Evolutionary conservation across 2,113 vertebrate genomes (phyloP).

Genomic region (Melanostigma gelatinosum): DNA sequence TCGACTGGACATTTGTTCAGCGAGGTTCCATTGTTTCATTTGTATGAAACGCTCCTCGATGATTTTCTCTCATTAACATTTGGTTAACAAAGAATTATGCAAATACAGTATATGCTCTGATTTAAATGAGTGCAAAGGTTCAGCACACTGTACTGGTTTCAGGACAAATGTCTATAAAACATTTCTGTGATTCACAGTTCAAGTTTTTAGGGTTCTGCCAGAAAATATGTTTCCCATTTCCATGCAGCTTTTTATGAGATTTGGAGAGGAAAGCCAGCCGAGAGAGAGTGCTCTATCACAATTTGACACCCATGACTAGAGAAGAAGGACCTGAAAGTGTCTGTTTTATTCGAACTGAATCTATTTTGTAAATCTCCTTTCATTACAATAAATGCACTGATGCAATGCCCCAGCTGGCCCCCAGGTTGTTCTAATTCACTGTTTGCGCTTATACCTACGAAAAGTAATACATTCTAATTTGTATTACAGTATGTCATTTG

Average conservation of each 20-base stretch:
- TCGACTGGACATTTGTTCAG: constrained; percentile 60
- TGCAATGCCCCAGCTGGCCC: background rate
- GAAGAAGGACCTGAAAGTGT: constrained; percentile 23
- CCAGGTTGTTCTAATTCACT: background rate
- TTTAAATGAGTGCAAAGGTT: background rate
- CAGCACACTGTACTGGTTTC: background rate
- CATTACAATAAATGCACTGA: background rate
- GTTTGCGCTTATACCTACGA: background rate
- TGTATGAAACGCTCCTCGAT: constrained; percentile 45
- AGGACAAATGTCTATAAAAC: constrained; percentile 13
- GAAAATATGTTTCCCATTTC: constrained; percentile 58
- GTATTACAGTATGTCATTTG: background rate
- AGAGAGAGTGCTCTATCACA: constrained; percentile 33
- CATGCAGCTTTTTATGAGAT: constrained; percentile 53
- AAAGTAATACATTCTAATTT: background rate
- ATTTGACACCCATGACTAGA: constrained; percentile 33
- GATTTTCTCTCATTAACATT: constrained; percentile 49
- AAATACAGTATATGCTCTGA: constrained; percentile 28
- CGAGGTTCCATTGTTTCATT: constrained; percentile 64
- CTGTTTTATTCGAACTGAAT: constrained; percentile 31
- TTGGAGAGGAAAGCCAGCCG: constrained; percentile 16
- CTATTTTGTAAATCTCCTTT: constrained; percentile 14
- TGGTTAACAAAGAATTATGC: constrained; percentile 46
- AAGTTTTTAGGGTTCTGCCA: constrained; percentile 45
- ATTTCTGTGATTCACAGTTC: constrained; percentile 11